phyloP scores from a whole-genome alignment of 2,888 invertebrate genomes.

The Tiphia femorata region DNA sequence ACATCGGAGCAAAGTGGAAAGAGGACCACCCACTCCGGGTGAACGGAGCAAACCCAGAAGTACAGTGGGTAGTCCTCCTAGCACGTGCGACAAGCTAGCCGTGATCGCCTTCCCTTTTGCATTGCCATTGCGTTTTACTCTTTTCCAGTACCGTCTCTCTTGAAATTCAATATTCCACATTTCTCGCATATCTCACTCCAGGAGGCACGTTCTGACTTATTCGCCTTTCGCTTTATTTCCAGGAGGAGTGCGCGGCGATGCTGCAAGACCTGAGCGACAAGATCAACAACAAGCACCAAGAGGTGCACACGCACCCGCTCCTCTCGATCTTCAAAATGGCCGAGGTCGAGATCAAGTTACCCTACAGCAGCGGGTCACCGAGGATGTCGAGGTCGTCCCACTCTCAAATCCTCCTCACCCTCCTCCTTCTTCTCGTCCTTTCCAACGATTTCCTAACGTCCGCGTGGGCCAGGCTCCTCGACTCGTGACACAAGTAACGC shows the following conservation, averaged over 20 bases:
- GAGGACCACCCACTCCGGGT: not conserved
- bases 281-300: constrained; percentile 87
- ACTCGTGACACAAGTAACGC: constrained; percentile 56
- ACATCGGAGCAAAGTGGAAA: not conserved
- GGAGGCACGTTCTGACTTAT: too few species aligned
- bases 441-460: constrained; percentile 24
- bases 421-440: constrained; percentile 38
- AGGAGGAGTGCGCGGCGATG: constrained; percentile 89
- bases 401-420: constrained; percentile 43
- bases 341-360: constrained; percentile 89
- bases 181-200: too few species aligned
- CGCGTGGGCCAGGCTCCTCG: constrained; percentile 31
- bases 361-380: constrained; percentile 72
- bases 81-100: too few species aligned
- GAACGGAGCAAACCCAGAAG: too few species aligned
- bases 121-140: too few species aligned
- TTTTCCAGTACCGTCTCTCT: too few species aligned
- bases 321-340: constrained; percentile 94
- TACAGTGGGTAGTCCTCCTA: too few species aligned
- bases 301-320: constrained; percentile 87
- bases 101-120: too few species aligned
- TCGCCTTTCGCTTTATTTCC: constrained; percentile 67
- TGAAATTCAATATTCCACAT: too few species aligned
- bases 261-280: constrained; percentile 85
- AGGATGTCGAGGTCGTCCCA: constrained; percentile 29